Evolutionary conservation across 2,797 vertebrate genomes (phyloP), one percentile per base, ranked within the genome.

Genomic region (Centropyge bicolor): DNA sequence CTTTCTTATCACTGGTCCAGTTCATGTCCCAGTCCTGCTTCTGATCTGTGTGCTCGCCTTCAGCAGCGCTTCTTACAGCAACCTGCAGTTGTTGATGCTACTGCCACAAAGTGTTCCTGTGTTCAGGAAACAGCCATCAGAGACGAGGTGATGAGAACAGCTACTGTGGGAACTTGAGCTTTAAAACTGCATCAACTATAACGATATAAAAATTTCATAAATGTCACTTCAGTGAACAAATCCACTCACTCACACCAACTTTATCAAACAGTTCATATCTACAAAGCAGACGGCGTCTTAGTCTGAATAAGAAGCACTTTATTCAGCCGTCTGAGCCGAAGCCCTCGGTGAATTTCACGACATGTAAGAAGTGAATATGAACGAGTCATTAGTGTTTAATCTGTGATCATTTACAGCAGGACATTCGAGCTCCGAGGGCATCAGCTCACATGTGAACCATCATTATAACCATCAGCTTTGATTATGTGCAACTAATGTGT

Each of bases 401-500:
- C 46, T 76, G 72, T 7, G 38, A 51, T 67, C 5, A 31, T 51
- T 40, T 46, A 46, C 36, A 46, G 63, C 76, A 56, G 49, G n/a
- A 80, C 20, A 65, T 6, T 41, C 27, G 9, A 24, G n/a, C 59
- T 54, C 67, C 61, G 4, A 12, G 65, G 70, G 55, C 70, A 14
- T 43, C 1, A 54, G 13, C 57, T 55, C 54, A 22, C 43, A 43
- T 38, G 19, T 43, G 70, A 49, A 72, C 10, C 54, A 77, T 57
- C 49, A 70, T 65, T 65, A 70, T 0, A 52, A 10, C 43, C 64
- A 70, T 70, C 80, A 46, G 5, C 49, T 48, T 36, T 57, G 41
- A 77, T 77, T 65, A 74, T 13, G 64, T 43, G 11, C 66, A 52
- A 27, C 65, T 56, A 46, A 69, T 63, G 46, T 4, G 9, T 54